phyloP scores from a whole-genome alignment of 1,140 invertebrate genomes.

The Leptinotarsa texana region DNA sequence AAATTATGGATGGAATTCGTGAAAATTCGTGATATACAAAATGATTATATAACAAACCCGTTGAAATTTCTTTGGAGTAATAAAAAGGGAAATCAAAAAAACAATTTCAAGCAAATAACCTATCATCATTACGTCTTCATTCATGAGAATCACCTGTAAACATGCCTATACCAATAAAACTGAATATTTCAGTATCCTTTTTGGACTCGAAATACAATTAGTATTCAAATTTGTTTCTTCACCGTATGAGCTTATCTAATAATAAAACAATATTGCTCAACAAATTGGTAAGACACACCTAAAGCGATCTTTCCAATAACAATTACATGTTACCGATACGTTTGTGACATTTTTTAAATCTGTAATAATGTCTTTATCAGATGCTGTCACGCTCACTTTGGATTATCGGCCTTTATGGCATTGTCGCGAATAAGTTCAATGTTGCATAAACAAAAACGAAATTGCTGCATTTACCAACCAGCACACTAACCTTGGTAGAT shows the following conservation, averaged over 20 bases:
- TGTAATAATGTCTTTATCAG: neutral
- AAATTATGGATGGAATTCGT: too few relatives aligned
- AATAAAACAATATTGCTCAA: neutral
- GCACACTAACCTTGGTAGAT: too few relatives aligned
- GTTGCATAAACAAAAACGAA: neutral
- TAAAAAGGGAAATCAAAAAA: too few relatives aligned
- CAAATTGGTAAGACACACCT: neutral
- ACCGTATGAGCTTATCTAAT: neutral
- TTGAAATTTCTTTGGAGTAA: too few relatives aligned
- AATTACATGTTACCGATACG: neutral
- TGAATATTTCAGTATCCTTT: too few relatives aligned
- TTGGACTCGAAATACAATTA: neutral
- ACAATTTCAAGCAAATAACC: too few relatives aligned
- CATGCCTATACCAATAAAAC: too few relatives aligned
- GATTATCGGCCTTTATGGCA: neutral
- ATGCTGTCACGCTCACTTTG: neutral
- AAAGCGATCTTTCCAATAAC: neutral
- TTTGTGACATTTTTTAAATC: neutral
- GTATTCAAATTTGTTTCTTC: neutral
- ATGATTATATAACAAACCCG: too few relatives aligned
- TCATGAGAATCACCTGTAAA: too few relatives aligned
- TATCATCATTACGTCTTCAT: too few relatives aligned
- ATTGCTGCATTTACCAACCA: too few relatives aligned
- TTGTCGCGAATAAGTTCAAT: neutral
- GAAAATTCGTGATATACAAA: too few relatives aligned